Conservation (phyloP, 2,888 invertebrate genomes). For the Hirudinaria manillensis region DNA sequence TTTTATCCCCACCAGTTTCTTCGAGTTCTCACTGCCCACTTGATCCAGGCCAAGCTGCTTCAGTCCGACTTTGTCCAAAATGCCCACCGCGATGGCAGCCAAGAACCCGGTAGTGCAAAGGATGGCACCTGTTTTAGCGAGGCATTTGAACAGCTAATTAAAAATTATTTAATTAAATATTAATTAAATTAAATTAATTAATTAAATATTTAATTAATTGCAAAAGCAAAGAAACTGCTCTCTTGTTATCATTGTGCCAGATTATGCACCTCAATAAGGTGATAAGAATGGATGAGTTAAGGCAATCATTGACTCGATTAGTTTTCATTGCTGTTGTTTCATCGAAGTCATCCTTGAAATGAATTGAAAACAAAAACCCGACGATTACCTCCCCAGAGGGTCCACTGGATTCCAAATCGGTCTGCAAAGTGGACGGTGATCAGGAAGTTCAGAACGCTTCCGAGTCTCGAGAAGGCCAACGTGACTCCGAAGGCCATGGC, state of each 20-base stretch:
- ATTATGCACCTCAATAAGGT: no score
- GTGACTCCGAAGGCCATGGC: conserved; percentile 55
- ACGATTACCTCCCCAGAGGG: conserved; percentile 54
- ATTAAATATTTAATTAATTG: no score
- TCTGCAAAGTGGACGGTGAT: conserved; percentile 49
- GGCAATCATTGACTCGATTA: no score
- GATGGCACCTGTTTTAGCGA: conserved; percentile 47
- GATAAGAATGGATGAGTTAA: no score
- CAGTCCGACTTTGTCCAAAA: conserved; percentile 50
- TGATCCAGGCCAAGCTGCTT: conserved; percentile 48
- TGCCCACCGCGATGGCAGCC: conserved; percentile 51
- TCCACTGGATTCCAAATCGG: conserved; percentile 48
- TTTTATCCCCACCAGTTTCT: conserved; percentile 46
- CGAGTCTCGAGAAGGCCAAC: conserved; percentile 53
- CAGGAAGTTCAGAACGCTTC: conserved; percentile 54
- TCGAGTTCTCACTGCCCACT: conserved; percentile 46
- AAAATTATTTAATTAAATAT: no score
- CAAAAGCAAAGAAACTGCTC: conserved; percentile 8
- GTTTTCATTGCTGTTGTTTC: no score
- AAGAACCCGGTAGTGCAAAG: conserved; percentile 53
- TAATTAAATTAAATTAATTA: neutral
- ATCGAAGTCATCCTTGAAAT: no score
- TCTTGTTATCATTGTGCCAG: no score
- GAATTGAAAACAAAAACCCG: no score
- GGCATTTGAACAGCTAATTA: no score